Conservation (phyloP, 64 coral and sea anemone species). For the Platygyra sinensis region DNA sequence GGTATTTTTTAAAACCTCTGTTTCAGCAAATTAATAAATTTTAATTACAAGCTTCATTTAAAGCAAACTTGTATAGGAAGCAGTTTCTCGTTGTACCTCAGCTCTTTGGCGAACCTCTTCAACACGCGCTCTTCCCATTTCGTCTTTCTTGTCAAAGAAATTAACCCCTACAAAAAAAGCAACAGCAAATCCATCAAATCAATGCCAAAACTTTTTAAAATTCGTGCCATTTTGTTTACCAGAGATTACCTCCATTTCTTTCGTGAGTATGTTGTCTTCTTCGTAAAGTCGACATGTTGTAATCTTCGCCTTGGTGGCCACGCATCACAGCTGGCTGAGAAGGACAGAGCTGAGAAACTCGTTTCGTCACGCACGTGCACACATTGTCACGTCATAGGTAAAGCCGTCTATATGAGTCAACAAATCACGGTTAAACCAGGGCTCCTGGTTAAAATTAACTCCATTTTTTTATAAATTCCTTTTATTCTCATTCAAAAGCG, state of each 20-base stretch:
- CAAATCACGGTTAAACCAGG: too few relatives aligned
- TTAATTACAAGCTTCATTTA: neutral
- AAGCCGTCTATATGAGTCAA: too few relatives aligned
- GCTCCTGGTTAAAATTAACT: too few relatives aligned
- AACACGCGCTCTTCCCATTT: neutral
- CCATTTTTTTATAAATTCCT: too few relatives aligned
- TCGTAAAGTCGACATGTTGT: neutral
- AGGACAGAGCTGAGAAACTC: neutral
- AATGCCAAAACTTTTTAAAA: neutral
- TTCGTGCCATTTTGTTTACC: neutral
- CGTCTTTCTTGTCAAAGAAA: slow-evolving; percentile 32
- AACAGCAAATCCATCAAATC: neutral
- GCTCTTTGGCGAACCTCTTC: slow-evolving; percentile 57
- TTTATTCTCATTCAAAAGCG: too few relatives aligned
- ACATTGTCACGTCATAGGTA: too few relatives aligned
- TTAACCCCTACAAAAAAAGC: slow-evolving; percentile 8
- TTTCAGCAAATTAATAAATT: neutral
- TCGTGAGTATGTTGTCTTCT: neutral
- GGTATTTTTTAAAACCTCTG: too few relatives aligned
- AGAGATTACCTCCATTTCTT: slow-evolving; percentile 18
- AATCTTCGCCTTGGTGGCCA: neutral
- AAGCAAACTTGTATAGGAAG: neutral
- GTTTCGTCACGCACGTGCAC: too few relatives aligned
- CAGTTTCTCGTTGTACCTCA: slow-evolving; percentile 11
- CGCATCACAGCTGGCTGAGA: neutral